Conservation (phyloP, 2,888 invertebrate species). For the Caenorhabditis sp. region DNA sequence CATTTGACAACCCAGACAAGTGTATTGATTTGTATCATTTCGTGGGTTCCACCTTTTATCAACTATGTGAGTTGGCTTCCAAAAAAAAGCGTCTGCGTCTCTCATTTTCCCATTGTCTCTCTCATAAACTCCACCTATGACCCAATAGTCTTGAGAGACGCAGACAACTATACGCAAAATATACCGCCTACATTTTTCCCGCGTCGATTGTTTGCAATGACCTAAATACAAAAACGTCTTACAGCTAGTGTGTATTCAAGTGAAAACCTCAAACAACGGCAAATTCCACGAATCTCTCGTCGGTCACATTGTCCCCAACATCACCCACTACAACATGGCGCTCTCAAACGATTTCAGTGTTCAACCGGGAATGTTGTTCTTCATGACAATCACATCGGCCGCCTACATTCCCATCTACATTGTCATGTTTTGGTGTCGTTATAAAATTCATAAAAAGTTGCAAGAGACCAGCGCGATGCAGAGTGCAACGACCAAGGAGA, state of each 20-base stretch:
- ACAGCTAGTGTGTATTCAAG: slow-evolving; percentile 10
- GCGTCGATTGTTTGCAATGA: too few relatives aligned
- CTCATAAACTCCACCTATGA: too few relatives aligned
- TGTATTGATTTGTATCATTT: slow-evolving; percentile 13
- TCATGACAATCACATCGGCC: slow-evolving; percentile 9
- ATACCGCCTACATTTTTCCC: too few relatives aligned
- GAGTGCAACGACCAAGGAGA: slow-evolving; percentile 28
- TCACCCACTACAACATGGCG: slow-evolving; percentile 23
- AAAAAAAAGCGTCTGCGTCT: too few relatives aligned
- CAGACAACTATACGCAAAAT: too few relatives aligned
- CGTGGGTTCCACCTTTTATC: slow-evolving; percentile 17
- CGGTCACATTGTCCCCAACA: slow-evolving; percentile 12
- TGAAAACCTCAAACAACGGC: slow-evolving; percentile 1
- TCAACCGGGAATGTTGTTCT: slow-evolving; percentile 17
- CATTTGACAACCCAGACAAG: slow-evolving; percentile 15
- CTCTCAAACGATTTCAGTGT: slow-evolving; percentile 19
- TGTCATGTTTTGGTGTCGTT: slow-evolving; percentile 36
- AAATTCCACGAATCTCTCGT: slow-evolving; percentile 13
- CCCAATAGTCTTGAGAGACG: too few relatives aligned
- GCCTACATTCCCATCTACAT: slow-evolving; percentile 23
- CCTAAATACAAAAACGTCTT: too few relatives aligned
- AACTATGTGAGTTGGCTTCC: not conserved
- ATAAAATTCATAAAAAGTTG: slow-evolving; percentile 25
- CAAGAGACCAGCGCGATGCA: slow-evolving; percentile 25
- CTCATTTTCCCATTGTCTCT: too few relatives aligned